Evolutionary conservation across 30 jellyfish, hydroid and myxozoan genomes (phyloP).

Genomic region (Pseudorhiza aurosa): DNA sequence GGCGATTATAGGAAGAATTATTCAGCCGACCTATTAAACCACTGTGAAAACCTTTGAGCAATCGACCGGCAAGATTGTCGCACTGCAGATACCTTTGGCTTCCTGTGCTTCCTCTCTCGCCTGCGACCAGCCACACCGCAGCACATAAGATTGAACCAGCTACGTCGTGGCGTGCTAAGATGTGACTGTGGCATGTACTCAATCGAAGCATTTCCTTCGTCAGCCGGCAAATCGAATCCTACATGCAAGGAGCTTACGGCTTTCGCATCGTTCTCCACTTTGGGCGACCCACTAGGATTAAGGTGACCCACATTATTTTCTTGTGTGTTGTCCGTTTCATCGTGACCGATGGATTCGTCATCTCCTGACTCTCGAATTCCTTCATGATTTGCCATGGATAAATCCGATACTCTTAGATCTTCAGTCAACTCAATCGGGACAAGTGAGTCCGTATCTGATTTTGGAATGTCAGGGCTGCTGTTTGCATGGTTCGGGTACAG

Average conservation of each 20-base stretch:
- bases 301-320: too few species aligned
- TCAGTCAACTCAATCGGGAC: conserved; percentile 4
- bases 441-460: neutral
- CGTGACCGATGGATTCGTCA: neutral
- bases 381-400: neutral
- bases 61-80: neutral
- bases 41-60: neutral
- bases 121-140: neutral
- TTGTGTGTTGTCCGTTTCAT: conserved; percentile 6
- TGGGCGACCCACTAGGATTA: neutral
- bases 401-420: conserved; percentile 27
- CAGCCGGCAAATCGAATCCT: conserved; percentile 7
- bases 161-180: neutral
- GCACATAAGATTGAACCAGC: conserved; percentile 7
- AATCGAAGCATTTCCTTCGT: neutral
- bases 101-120: neutral
- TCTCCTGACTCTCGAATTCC: neutral
- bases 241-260: neutral
- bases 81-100: neutral
- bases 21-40: neutral
- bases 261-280: too few species aligned
- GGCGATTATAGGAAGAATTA: neutral
- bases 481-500: neutral
- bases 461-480: neutral
- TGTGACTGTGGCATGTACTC: conserved; percentile 25